Evolutionary conservation across 1,140 invertebrate genomes (phyloP).

Genomic region (Coptotermes formosanus): DNA sequence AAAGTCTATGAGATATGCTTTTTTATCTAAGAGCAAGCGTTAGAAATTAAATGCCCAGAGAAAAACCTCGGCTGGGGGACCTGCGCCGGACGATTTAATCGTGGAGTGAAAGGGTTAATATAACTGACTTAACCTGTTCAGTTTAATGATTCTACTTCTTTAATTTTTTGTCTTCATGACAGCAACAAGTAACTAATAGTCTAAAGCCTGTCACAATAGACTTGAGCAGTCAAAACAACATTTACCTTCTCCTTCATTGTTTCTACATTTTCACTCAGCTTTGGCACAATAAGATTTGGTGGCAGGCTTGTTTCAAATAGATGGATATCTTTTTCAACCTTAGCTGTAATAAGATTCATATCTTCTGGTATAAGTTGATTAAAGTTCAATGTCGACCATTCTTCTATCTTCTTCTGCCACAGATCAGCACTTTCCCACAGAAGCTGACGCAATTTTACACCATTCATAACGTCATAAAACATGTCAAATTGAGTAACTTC

Average conservation of each 20-base stretch:
- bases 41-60: no score
- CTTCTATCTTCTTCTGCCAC: conserved; percentile 61
- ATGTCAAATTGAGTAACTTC: conserved; percentile 77
- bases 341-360: conserved; percentile 62
- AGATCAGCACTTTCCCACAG: conserved; percentile 73
- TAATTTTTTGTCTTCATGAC: no score
- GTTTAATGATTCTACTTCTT: no score
- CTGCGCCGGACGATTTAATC: no score
- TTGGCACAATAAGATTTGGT: conserved; percentile 53
- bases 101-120: no score
- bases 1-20: no score
- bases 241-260: conserved; percentile 70
- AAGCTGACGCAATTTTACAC: conserved; percentile 72
- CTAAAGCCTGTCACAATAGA: no score
- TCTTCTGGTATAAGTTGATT: conserved; percentile 68
- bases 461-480: conserved; percentile 72
- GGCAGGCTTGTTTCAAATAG: conserved; percentile 71
- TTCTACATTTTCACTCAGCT: conserved; percentile 72
- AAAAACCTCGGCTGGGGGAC: no score
- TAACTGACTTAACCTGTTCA: no score
- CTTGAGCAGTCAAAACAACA: no score
- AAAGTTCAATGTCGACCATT: conserved; percentile 67
- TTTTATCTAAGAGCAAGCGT: no score
- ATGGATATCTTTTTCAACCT: conserved; percentile 68
- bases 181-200: no score